Evolutionary conservation across 2,888 invertebrate species (phyloP).

Genomic region (Pyrocoelia pectoralis): DNA sequence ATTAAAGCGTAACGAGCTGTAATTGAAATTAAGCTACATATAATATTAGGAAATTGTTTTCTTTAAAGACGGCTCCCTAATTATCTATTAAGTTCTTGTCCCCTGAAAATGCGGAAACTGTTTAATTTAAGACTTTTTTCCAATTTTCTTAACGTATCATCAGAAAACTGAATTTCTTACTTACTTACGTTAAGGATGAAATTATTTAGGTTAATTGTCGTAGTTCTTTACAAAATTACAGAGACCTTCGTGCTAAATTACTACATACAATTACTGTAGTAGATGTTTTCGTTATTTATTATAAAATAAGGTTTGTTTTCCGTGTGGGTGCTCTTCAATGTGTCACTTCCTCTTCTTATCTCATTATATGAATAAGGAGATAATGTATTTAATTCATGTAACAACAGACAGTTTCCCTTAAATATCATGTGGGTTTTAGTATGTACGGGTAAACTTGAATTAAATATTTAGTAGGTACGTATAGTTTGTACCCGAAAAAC

Average conservation of each 20-base stretch:
- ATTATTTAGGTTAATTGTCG: too few relatives aligned
- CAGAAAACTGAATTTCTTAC: neutral
- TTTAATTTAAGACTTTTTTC: neutral
- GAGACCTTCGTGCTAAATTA: neutral
- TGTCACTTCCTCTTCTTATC: constrained; percentile 1
- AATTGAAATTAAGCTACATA: neutral
- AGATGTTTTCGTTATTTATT: neutral
- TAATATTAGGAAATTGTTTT: neutral
- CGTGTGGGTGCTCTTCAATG: neutral
- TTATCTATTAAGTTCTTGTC: neutral
- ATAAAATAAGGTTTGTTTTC: neutral
- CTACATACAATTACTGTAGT: neutral
- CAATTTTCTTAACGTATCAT: neutral
- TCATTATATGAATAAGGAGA: neutral
- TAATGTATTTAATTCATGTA: too few relatives aligned
- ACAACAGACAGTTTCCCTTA: too few relatives aligned
- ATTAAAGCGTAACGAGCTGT: neutral
- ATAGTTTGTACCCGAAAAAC: too few relatives aligned
- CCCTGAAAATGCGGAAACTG: neutral
- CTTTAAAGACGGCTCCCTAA: neutral
- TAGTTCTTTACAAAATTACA: neutral
- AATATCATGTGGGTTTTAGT: too few relatives aligned
- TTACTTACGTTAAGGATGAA: too few relatives aligned
- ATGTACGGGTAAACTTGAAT: too few relatives aligned
- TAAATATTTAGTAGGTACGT: too few relatives aligned